Evolutionary conservation across 2,888 invertebrate genomes (phyloP).

Genomic region (Spodoptera exigua): DNA sequence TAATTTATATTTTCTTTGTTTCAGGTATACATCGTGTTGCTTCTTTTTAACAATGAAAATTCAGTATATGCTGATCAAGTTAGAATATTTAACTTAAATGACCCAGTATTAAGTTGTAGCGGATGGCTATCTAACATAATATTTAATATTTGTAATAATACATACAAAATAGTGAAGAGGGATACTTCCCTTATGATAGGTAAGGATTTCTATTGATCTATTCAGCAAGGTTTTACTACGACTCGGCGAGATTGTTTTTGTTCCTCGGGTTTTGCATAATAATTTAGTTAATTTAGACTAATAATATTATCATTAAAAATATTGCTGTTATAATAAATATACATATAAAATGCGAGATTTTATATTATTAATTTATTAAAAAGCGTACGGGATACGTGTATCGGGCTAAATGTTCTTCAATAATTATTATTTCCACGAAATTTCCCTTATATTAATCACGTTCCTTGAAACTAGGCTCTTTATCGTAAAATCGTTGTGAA

Average conservation of each 20-base stretch:
- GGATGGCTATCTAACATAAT: slow-evolving; percentile 76
- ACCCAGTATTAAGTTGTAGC: slow-evolving; percentile 76
- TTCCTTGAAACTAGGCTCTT: background rate
- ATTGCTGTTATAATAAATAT: too few relatives aligned
- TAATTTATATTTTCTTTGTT: slow-evolving; percentile 57
- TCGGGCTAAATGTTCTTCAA: background rate
- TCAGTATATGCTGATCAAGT: slow-evolving; percentile 58
- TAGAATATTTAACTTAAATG: slow-evolving; percentile 70
- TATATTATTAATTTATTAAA: too few relatives aligned
- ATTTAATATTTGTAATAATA: slow-evolving; percentile 77
- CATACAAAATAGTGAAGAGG: slow-evolving; percentile 79
- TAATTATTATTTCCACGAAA: background rate
- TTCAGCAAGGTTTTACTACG: too few relatives aligned
- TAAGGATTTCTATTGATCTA: slow-evolving; percentile 45
- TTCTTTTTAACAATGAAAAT: slow-evolving; percentile 63
- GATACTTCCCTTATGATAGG: slow-evolving; percentile 80
- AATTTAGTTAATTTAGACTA: too few relatives aligned
- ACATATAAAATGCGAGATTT: too few relatives aligned
- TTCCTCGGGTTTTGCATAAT: too few relatives aligned
- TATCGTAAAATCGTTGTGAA: too few relatives aligned
- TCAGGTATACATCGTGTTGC: slow-evolving; percentile 71
- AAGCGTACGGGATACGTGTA: background rate
- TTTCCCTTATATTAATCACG: background rate
- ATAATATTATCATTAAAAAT: too few relatives aligned
- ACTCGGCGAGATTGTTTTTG: too few relatives aligned